Evolutionary conservation across 2,113 vertebrate species (phyloP).

Genomic region (Sorex araneus): DNA sequence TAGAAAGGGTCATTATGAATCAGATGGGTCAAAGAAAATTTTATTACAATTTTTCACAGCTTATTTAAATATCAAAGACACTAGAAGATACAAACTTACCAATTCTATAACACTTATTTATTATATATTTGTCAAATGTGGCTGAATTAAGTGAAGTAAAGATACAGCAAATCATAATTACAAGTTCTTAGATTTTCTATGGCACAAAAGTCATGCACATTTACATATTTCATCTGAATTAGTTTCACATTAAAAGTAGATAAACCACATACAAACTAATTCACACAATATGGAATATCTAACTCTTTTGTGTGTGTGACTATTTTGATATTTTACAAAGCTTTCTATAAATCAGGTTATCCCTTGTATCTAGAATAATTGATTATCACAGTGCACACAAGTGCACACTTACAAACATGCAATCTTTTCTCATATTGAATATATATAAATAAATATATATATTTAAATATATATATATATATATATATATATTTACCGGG

Average conservation of each 20-base stretch:
- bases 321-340: background rate
- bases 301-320: background rate
- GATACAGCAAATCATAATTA: background rate
- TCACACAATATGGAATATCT: background rate
- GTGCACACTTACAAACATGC: background rate
- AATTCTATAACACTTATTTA: background rate
- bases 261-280: background rate
- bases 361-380: background rate
- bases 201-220: background rate
- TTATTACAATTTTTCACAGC: slow-evolving; percentile 22
- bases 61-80: slow-evolving; percentile 45
- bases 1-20: background rate
- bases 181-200: slow-evolving; percentile 9
- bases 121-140: slow-evolving; percentile 23
- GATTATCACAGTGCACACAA: background rate
- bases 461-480: too few relatives aligned
- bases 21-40: background rate
- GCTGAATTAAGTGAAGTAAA: slow-evolving; percentile 33
- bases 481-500: too few relatives aligned
- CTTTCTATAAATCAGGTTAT: background rate
- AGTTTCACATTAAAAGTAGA: background rate
- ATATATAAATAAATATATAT: too few relatives aligned
- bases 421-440: background rate
- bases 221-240: background rate
- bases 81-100: background rate